Evolutionary conservation across 2,113 vertebrate genomes (phyloP).

Genomic region (Uropsilus gracilis): DNA sequence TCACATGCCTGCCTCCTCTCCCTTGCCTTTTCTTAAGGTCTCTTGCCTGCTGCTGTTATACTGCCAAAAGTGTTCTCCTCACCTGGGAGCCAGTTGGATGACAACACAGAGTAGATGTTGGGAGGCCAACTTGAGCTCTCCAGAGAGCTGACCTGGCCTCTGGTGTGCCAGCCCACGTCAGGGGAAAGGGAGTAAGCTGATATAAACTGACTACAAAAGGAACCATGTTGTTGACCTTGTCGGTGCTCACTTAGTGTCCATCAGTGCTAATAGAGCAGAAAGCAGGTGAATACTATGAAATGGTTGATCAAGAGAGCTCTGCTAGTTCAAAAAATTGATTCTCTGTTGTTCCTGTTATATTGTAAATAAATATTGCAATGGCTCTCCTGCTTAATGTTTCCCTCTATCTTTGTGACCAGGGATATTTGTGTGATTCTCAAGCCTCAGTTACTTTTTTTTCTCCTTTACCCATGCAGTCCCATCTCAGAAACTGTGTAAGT

Average conservation of each 20-base stretch:
- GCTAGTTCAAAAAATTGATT: not conserved
- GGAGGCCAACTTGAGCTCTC: not conserved
- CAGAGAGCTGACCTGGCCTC: constrained; percentile 21
- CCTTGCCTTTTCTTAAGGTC: constrained; percentile 58
- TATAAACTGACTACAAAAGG: not conserved
- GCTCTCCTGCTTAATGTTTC: not conserved
- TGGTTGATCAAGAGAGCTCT: not conserved
- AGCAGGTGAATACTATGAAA: not conserved
- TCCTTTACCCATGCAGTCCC: not conserved
- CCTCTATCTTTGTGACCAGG: not conserved
- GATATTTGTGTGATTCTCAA: not conserved
- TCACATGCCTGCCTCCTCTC: constrained; percentile 49
- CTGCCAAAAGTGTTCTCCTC: constrained; percentile 55
- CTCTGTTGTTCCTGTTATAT: not conserved
- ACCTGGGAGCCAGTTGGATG: constrained; percentile 66
- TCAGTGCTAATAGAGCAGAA: constrained; percentile 17
- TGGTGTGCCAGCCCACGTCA: not conserved
- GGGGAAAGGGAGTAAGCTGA: not conserved
- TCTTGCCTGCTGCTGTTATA: constrained; percentile 53
- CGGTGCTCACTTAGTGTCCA: not conserved
- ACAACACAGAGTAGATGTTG: constrained; percentile 23
- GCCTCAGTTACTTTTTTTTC: not conserved
- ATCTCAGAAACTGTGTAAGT: not conserved
- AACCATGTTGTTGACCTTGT: not conserved
- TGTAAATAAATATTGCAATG: not conserved